phyloP scores from a whole-genome alignment of 1,140 invertebrate species.

The Contarinia nasturtii region DNA sequence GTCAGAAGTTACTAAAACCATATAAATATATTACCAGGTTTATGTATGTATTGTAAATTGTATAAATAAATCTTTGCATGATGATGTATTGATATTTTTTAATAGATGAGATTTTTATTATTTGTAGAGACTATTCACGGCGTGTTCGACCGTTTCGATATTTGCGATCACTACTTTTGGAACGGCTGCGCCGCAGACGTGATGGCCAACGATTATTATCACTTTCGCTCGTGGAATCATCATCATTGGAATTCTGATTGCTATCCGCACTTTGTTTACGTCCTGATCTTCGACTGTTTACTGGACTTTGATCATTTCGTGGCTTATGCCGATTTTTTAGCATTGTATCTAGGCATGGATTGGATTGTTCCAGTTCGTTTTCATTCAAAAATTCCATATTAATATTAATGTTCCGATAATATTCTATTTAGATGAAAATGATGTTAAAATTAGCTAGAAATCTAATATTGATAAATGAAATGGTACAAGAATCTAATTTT shows the following conservation, averaged over 20 bases:
- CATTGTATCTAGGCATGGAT: background rate
- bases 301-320: background rate
- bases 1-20: no score
- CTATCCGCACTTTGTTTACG: background rate
- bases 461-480: no score
- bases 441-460: no score
- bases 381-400: constrained; percentile 6
- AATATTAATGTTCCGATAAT: constrained; percentile 3
- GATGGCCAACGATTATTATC: constrained; percentile 2
- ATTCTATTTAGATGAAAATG: no score
- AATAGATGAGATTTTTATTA: no score
- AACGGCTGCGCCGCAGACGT: background rate
- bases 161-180: constrained; percentile 3
- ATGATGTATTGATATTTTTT: no score
- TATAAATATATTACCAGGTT: no score
- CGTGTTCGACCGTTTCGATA: constrained; percentile 1
- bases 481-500: no score
- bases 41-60: no score
- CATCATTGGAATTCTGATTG: constrained; percentile 1
- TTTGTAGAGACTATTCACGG: no score
- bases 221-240: constrained; percentile 5
- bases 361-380: constrained; percentile 3
- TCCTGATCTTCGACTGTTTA: background rate
- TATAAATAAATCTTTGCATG: no score
- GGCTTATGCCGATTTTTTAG: background rate